These are phyloP conservation scores for Leptopilina syphax DNA, from an alignment of 2,888 invertebrate species.

Conservation along the genomic window DNA sequence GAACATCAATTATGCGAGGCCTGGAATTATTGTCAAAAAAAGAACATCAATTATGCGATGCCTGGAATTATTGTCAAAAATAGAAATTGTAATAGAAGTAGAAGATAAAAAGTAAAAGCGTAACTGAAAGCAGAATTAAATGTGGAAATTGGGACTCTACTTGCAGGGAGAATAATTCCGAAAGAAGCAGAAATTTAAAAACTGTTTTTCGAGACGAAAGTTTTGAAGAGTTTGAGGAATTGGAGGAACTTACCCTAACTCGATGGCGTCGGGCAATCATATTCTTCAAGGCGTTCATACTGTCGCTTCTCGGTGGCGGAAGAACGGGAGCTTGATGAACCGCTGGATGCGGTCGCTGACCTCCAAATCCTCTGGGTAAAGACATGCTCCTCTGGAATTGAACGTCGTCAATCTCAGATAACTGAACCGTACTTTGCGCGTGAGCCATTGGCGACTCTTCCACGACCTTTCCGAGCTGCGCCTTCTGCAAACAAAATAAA, in stretches of 20 bases:
- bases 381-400: conserved; percentile 77
- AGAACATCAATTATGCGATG: too few relatives aligned
- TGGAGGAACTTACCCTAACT: conserved; percentile 67
- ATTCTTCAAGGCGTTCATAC: conserved; percentile 74
- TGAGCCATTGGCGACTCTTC: conserved; percentile 67
- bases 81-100: too few relatives aligned
- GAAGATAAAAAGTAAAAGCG: too few relatives aligned
- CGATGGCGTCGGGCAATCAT: conserved; percentile 73
- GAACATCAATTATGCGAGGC: too few relatives aligned
- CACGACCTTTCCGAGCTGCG: conserved; percentile 68
- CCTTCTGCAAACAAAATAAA: conserved; percentile 57
- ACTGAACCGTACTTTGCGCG: conserved; percentile 69
- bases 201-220: too few relatives aligned
- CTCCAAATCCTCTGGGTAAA: conserved; percentile 75
- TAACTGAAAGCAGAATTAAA: too few relatives aligned
- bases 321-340: conserved; percentile 69
- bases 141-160: too few relatives aligned
- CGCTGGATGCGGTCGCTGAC: conserved; percentile 65
- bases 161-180: too few relatives aligned
- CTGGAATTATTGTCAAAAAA: too few relatives aligned
- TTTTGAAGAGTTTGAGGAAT: too few relatives aligned
- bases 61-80: too few relatives aligned
- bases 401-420: conserved; percentile 68
- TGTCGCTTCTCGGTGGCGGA: conserved; percentile 76
- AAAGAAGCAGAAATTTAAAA: conserved; percentile 2